Conservation (phyloP, 2,888 invertebrate species). For the Nomada ferruginata region DNA sequence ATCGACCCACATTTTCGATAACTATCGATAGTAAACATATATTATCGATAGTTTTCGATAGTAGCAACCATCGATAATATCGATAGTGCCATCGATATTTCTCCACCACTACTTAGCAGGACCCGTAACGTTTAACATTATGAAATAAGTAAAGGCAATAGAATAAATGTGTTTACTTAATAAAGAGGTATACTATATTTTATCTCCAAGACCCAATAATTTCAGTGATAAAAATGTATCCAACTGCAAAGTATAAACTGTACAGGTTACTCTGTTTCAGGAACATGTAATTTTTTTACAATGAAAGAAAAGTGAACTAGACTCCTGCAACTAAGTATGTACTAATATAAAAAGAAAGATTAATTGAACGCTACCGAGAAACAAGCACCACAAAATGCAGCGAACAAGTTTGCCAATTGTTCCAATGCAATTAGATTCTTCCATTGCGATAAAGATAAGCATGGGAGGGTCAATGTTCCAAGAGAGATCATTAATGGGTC, state of each 20-base stretch:
- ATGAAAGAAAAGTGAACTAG: background rate
- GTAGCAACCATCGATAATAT: no score
- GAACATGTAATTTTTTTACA: background rate
- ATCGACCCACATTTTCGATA: no score
- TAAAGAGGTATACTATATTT: no score
- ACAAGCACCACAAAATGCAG: constrained; percentile 44
- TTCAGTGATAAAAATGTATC: background rate
- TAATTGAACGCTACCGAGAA: background rate
- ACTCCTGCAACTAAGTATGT: no score
- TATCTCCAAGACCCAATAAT: no score
- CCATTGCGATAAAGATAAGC: constrained; percentile 74
- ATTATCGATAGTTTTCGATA: no score
- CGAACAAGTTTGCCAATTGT: constrained; percentile 47
- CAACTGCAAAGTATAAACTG: constrained; percentile 31
- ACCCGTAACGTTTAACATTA: no score
- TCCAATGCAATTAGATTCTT: constrained; percentile 73
- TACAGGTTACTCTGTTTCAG: background rate
- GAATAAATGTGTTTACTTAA: no score
- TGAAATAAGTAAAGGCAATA: no score
- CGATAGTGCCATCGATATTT: no score
- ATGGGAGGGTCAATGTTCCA: constrained; percentile 74
- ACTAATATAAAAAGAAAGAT: background rate
- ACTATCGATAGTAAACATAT: no score
- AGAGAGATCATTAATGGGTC: constrained; percentile 78
- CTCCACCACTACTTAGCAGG: no score